Evolutionary conservation across 2,888 invertebrate species (phyloP).

Genomic region (Amphiduros pacificus): DNA sequence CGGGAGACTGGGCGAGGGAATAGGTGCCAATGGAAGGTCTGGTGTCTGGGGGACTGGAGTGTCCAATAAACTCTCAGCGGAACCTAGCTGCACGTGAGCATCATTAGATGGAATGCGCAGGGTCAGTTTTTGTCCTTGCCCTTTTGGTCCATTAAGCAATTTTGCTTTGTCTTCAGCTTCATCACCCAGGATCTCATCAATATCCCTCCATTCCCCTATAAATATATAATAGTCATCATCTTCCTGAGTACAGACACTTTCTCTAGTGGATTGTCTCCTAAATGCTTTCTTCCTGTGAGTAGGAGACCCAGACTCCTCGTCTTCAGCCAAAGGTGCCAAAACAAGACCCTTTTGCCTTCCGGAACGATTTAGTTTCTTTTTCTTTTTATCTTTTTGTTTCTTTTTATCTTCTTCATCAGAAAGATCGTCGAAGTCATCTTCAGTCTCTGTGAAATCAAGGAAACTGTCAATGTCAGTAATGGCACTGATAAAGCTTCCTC

Average conservation of each 20-base stretch:
- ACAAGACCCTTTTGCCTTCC: neutral
- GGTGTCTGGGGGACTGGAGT: slow-evolving; percentile 35
- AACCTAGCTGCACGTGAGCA: slow-evolving; percentile 14
- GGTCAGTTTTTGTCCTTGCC: slow-evolving; percentile 13
- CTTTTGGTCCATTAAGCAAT: slow-evolving; percentile 9
- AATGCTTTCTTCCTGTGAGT: neutral
- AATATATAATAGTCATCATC: slow-evolving; percentile 16
- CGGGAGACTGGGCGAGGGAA: slow-evolving; percentile 21
- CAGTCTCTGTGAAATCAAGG: slow-evolving; percentile 41
- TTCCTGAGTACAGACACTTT: too few species aligned
- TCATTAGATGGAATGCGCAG: neutral
- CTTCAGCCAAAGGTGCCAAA: slow-evolving; percentile 2
- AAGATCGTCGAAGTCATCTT: slow-evolving; percentile 31
- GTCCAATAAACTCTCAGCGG: slow-evolving; percentile 33
- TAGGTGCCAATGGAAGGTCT: slow-evolving; percentile 31
- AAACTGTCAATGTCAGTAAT: slow-evolving; percentile 45
- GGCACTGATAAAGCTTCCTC: slow-evolving; percentile 28
- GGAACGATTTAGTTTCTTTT: neutral
- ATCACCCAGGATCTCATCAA: slow-evolving; percentile 26
- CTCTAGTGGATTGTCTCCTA: neutral
- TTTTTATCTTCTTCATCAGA: slow-evolving; percentile 15
- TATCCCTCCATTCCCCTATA: slow-evolving; percentile 25
- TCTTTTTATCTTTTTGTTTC: neutral
- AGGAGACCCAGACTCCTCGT: too few species aligned
- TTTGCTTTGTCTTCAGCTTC: slow-evolving; percentile 14